Evolutionary conservation across 2,113 vertebrate species (phyloP), one percentile per base, ranked within the genome.

Genomic region (Anhinga anhinga): DNA sequence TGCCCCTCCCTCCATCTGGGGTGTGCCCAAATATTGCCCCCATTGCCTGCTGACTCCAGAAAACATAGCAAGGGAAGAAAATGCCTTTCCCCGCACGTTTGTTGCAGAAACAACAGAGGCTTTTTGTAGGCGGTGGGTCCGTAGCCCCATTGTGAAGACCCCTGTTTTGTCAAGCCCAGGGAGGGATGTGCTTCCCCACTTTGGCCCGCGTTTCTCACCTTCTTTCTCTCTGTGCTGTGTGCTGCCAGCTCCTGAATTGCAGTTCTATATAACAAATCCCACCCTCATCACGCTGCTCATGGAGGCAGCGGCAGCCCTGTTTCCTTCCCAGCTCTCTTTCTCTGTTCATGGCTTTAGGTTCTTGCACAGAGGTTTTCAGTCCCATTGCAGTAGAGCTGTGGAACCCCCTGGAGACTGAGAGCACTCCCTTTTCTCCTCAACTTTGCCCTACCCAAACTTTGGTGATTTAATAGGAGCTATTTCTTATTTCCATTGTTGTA

Each of bases 231-330:
- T 49, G 30, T 73, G 58, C 40, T 61, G 62, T 26, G 17, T 59
- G 22, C 69, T 63, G 27, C 58, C 77, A 82, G 49, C 62, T 91
- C 56, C 67, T 29, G n/a, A 87, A 25, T 4, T 70, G 59, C 8
- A 30, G 52, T 50, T 66, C 32, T 45, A 18, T 45, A 45, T 45
- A 45, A 45, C n/a, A 82, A 79, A 82, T 69, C 40, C 53, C 40
- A 50, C 27, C 9, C 36, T 85, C 32, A 12, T 42, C n/a, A 10
- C 1, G 1, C n/a, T 67, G 30, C 59, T 78, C 0, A 0, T 61
- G 49, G 38, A 77, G 59, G 73, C 59, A 77, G 53, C 36, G 42
- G 21, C n/a, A 81, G 20, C 13, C 34, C 22, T 11, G 16, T 45
- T 76, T 66, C 16, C 38, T 19, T 59, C 45, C 25, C 40, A 62